Base-by-base conservation (phyloP, 2,888 invertebrate genomes). In the Slavum lentiscoides region DNA sequence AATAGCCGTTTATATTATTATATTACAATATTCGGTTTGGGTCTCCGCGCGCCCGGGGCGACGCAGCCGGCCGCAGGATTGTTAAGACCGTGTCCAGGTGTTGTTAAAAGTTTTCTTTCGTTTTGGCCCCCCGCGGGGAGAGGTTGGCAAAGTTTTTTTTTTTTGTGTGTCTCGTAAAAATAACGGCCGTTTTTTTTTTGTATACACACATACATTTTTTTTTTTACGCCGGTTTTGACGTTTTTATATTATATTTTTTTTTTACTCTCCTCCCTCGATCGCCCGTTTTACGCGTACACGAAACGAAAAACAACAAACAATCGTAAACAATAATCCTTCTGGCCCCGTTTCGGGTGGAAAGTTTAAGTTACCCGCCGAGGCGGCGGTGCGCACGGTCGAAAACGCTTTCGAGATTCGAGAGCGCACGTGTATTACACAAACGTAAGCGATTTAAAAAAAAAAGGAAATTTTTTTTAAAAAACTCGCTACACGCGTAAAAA, bases 281-380 rank as follows among this genome's bases (percentile, higher is more conserved):
- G 43, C 8, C 19, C 43, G 67, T 67, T 67, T 75, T 75, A 58
- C 67, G 58, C n/a, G 23, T 30, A 8, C n/a, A 21, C 39, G 6
- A n/a, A 55, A 19, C 39, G 21, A 70, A 61, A 62, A 55, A 70
- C 53, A 49, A 69, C 64, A 62, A 77, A 77, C 69, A 77, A 77
- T 77, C 77, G 69, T 77, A 77, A 70, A 77, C 77, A 70, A 49
- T 9, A 77, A 77, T 77, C 69, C 77, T 61, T 37, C 53, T 37
- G 69, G 70, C 77, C 39, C 39, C 43, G 8, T 7, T 43, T 7
- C 9, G 43, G 43, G 43, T 7, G 43, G 4, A 30, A 30, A 30
- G 30, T 30, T 30, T 30, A 4, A 30, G 4, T 30, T 30, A 30
- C 30, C 30, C 2, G 30, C 30, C 2, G 30, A 1, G 30, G 30